Percentiles rank a stretch among this genome's conserved stretches.
Conservation (phyloP, 2,888 invertebrate genomes). For the Drosophila kanekoi region DNA sequence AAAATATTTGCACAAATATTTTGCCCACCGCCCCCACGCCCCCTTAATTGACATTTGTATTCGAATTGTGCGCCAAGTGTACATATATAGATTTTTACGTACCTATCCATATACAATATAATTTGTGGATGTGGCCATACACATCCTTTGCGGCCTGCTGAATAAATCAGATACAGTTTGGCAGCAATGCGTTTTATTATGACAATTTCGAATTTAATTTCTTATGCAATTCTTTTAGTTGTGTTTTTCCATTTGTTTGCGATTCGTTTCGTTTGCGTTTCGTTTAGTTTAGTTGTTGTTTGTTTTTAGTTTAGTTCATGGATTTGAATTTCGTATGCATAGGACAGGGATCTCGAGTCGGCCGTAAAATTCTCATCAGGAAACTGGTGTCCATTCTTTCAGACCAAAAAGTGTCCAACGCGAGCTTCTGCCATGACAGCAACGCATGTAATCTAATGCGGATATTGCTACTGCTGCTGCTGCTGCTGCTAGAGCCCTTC, state of each 20-base stretch:
- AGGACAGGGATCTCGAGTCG: constrained; percentile 47
- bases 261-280: constrained; percentile 6
- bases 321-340: constrained; percentile 49
- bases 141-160: constrained; percentile 38
- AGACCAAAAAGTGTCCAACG: constrained; percentile 7
- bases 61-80: background rate
- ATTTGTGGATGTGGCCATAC: constrained; percentile 1
- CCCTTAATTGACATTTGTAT: background rate
- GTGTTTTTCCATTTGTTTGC: constrained; percentile 28
- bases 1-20: no score
- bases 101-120: background rate
- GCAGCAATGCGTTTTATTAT: constrained; percentile 71
- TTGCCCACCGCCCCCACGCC: no score
- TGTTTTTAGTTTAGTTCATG: constrained; percentile 13
- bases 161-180: constrained; percentile 56
- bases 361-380: constrained; percentile 37
- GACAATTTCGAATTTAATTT: constrained; percentile 74
- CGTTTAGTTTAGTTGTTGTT: constrained; percentile 8
- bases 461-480: constrained; percentile 23
- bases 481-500: constrained; percentile 9
- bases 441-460: constrained; percentile 42
- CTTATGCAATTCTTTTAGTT: constrained; percentile 66
- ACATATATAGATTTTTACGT: background rate
- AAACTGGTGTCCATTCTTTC: constrained; percentile 1
- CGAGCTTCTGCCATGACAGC: constrained; percentile 12